Conservation (phyloP, 2,113 vertebrate genomes). For the Oriolus oriolus region DNA sequence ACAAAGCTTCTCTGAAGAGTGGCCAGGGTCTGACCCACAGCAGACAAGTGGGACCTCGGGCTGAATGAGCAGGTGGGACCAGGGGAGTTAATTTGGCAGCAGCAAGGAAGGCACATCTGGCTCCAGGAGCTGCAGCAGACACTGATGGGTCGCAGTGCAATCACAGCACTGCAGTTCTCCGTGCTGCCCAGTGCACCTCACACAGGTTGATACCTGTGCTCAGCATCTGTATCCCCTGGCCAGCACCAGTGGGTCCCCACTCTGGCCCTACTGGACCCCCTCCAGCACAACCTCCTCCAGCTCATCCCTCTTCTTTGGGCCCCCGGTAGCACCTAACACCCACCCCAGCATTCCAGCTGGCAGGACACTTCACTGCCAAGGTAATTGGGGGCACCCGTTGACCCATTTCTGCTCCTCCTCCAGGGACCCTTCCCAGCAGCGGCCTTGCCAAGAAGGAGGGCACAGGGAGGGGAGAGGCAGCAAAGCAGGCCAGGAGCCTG, state of each 20-base stretch:
- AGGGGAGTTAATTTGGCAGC: accelerated
- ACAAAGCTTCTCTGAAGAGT: background rate
- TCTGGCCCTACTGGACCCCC: background rate
- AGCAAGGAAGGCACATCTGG: background rate
- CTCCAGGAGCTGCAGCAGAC: background rate
- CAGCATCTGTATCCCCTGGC: background rate
- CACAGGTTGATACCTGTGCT: background rate
- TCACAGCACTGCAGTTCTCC: slow-evolving; percentile 30
- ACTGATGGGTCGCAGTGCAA: background rate
- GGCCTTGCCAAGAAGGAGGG: background rate
- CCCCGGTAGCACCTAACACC: background rate
- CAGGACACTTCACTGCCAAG: background rate
- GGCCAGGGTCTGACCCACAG: background rate
- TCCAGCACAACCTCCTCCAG: background rate
- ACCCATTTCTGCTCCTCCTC: slow-evolving; percentile 32
- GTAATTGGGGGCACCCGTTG: background rate
- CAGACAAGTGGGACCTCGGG: accelerated
- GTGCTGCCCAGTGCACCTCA: background rate
- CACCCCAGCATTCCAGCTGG: background rate
- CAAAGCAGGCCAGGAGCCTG: background rate
- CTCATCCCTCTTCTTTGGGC: background rate
- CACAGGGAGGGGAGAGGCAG: background rate
- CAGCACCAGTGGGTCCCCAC: background rate
- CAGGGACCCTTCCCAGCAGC: background rate
- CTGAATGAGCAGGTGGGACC: background rate